Evolutionary conservation across 2,113 vertebrate species (phyloP).

Genomic region (Eolophus roseicapilla): DNA sequence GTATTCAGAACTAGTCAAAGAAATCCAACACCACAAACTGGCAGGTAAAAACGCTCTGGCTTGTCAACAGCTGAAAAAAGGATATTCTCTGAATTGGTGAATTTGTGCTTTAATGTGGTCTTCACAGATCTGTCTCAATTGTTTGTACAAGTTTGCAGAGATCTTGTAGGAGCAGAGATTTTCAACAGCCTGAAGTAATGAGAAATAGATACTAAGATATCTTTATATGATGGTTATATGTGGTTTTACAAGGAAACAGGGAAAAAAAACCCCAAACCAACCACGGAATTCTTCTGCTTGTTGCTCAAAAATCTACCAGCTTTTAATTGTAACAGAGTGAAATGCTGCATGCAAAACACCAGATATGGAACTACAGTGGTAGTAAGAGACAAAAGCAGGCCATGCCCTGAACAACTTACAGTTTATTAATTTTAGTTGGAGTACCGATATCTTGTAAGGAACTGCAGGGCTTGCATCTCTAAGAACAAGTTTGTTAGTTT

Average conservation of each 20-base stretch:
- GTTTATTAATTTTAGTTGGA: not conserved
- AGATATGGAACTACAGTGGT: not conserved
- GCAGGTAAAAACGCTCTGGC: not conserved
- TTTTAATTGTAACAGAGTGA: not conserved
- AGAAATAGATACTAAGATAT: slow-evolving; percentile 4
- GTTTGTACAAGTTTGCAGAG: slow-evolving; percentile 97
- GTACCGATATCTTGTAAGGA: not conserved
- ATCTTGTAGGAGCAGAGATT: slow-evolving; percentile 99
- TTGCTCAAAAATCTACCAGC: not conserved
- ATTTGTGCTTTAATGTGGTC: slow-evolving; percentile 99
- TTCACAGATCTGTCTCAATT: slow-evolving; percentile 95
- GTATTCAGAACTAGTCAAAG: not conserved
- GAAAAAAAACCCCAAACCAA: not conserved
- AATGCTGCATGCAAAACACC: not conserved
- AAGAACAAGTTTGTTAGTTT: not conserved
- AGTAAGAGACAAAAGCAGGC: not conserved
- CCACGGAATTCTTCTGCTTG: not conserved
- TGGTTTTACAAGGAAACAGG: not conserved
- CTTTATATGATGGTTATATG: not conserved
- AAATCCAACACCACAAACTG: not conserved
- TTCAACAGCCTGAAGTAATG: slow-evolving; percentile 89
- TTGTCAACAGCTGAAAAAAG: slow-evolving; percentile 72
- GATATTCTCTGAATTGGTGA: slow-evolving; percentile 99
- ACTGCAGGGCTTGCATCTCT: not conserved
- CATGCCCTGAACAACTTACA: not conserved